Evolutionary conservation across 30 jellyfish, hydroid and myxozoan genomes (phyloP).

Genomic region (Rhopilema esculentum): DNA sequence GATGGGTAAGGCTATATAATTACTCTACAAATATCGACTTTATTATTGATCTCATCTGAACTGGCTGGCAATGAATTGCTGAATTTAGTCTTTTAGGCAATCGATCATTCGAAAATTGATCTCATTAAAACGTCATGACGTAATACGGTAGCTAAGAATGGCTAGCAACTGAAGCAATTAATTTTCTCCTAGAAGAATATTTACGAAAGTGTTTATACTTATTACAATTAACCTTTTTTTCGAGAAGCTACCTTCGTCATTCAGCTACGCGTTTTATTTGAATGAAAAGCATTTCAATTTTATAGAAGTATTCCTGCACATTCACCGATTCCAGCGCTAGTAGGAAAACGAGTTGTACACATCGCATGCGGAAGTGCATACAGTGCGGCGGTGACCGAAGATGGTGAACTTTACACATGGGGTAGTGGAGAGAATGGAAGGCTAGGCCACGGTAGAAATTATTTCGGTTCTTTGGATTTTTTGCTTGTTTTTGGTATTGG

Average conservation of each 20-base stretch:
- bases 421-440: conserved; percentile 81
- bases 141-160: no score
- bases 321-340: conserved; percentile 48
- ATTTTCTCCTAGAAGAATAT: no score
- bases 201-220: neutral
- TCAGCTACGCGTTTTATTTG: neutral
- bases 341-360: conserved; percentile 38
- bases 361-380: conserved; percentile 74
- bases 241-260: no score
- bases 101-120: no score
- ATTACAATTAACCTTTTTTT: neutral
- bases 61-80: no score
- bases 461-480: neutral
- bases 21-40: no score
- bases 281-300: neutral
- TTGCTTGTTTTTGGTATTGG: neutral
- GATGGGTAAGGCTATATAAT: conserved; percentile 38
- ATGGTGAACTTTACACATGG: conserved; percentile 78
- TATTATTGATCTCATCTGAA: no score
- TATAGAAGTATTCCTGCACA: conserved; percentile 12
- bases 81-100: no score
- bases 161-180: no score
- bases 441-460: conserved; percentile 71
- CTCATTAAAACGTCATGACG: no score
- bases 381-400: conserved; percentile 70